Conservation (phyloP, 2,888 invertebrate genomes). For the Leucophenga montana region DNA sequence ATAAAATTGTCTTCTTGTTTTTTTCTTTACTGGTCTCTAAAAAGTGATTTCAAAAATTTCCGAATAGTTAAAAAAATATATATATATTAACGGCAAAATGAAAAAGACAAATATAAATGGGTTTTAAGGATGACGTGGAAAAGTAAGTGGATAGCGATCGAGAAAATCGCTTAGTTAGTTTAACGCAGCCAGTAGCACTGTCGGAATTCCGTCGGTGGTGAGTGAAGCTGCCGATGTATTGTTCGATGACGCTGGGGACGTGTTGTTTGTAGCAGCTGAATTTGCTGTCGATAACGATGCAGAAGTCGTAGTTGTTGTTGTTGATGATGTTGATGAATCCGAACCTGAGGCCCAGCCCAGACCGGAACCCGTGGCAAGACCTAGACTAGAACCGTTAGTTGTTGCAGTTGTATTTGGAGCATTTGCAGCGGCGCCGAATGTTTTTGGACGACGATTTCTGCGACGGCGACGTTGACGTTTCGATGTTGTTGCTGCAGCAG, state of each 20-base stretch:
- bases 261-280: no score
- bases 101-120: not conserved
- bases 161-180: constrained; percentile 19
- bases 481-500: constrained; percentile 31
- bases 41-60: not conserved
- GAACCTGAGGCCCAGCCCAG: constrained; percentile 41
- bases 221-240: not conserved
- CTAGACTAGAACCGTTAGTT: constrained; percentile 29
- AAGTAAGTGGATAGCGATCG: not conserved
- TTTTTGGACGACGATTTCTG: constrained; percentile 54
- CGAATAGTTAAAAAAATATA: not conserved
- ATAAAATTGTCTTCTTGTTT: not conserved
- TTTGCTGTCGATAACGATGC: constrained; percentile 40
- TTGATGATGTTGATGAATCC: constrained; percentile 49
- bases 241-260: not conserved
- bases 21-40: not conserved
- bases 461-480: constrained; percentile 54
- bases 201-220: constrained; percentile 1
- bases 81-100: not conserved
- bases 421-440: constrained; percentile 45
- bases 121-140: constrained; percentile 10
- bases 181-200: constrained; percentile 15
- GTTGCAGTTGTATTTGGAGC: constrained; percentile 47
- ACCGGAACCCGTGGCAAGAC: constrained; percentile 12
- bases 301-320: constrained; percentile 32